Percentiles rank a stretch among this genome's conserved stretches.
Conservation (phyloP, 2,888 invertebrate species). For the Cryptus armator region DNA sequence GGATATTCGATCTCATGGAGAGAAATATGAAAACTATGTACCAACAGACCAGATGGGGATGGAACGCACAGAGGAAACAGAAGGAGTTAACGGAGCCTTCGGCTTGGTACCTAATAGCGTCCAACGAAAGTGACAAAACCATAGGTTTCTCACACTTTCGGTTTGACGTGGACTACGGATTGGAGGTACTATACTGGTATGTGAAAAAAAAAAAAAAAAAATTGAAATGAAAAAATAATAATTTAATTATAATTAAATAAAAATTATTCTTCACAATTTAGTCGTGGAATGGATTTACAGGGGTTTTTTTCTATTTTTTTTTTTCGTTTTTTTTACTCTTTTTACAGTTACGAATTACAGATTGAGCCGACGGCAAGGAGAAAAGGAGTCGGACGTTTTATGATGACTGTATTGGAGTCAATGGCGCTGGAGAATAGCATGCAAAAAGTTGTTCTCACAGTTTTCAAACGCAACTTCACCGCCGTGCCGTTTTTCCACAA, state of each 20-base stretch:
- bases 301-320: background rate
- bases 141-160: slow-evolving; percentile 92
- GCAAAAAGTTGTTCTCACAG: slow-evolving; percentile 93
- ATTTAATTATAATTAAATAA: background rate
- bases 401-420: slow-evolving; percentile 92
- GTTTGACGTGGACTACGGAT: slow-evolving; percentile 90
- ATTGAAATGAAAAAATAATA: too few species aligned
- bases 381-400: slow-evolving; percentile 93
- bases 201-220: slow-evolving; percentile 60
- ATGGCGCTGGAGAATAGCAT: slow-evolving; percentile 91
- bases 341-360: slow-evolving; percentile 94
- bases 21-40: slow-evolving; percentile 93
- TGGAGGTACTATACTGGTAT: slow-evolving; percentile 91
- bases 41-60: slow-evolving; percentile 87
- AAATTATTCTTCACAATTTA: background rate
- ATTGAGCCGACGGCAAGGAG: slow-evolving; percentile 90
- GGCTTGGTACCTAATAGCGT: slow-evolving; percentile 89
- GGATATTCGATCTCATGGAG: slow-evolving; percentile 92
- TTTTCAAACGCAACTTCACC: slow-evolving; percentile 91
- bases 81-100: slow-evolving; percentile 88
- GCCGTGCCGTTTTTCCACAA: slow-evolving; percentile 92
- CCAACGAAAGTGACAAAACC: slow-evolving; percentile 83
- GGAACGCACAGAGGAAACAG: slow-evolving; percentile 89
- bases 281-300: slow-evolving; percentile 31
- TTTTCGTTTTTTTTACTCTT: slow-evolving; percentile 70